A percentile compares a stretch with the other conserved stretches of the same genome.
Conservation (phyloP, 2,113 vertebrate species). For the Trichechus manatus region DNA sequence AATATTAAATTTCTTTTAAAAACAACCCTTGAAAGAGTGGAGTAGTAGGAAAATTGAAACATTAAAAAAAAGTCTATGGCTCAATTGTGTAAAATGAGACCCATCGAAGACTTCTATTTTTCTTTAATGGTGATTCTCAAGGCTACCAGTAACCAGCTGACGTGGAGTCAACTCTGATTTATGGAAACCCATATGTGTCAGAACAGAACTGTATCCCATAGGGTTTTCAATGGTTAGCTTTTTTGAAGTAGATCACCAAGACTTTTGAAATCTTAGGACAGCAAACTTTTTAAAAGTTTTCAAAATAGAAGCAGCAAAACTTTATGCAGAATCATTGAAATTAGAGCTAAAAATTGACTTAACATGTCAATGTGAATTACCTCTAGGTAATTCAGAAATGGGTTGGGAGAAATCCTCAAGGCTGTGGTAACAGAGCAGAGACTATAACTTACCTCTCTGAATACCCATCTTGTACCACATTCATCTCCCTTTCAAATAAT, state of each 20-base stretch:
- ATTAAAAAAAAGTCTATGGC: not conserved
- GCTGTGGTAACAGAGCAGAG: not conserved
- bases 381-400: not conserved
- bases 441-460: not conserved
- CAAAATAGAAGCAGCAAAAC: not conserved
- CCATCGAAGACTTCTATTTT: not conserved
- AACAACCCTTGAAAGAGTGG: not conserved
- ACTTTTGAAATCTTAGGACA: not conserved
- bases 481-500: not conserved
- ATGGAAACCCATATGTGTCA: not conserved
- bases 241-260: not conserved
- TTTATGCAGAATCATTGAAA: not conserved
- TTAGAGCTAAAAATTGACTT: not conserved
- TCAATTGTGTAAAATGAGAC: not conserved
- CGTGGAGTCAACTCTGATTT: not conserved
- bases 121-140: conserved; percentile 3
- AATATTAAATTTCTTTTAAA: not conserved
- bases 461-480: fast-evolving
- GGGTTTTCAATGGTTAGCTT: not conserved
- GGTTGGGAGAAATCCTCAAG: not conserved
- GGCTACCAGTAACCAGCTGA: not conserved
- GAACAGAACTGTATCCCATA: not conserved
- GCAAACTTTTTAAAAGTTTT: not conserved
- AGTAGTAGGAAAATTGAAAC: conserved; percentile 3
- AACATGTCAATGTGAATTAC: not conserved